Evolutionary conservation across 2,888 invertebrate species (phyloP), one percentile per base, ranked within the genome.

Genomic region (Drosophila fungiperda): DNA sequence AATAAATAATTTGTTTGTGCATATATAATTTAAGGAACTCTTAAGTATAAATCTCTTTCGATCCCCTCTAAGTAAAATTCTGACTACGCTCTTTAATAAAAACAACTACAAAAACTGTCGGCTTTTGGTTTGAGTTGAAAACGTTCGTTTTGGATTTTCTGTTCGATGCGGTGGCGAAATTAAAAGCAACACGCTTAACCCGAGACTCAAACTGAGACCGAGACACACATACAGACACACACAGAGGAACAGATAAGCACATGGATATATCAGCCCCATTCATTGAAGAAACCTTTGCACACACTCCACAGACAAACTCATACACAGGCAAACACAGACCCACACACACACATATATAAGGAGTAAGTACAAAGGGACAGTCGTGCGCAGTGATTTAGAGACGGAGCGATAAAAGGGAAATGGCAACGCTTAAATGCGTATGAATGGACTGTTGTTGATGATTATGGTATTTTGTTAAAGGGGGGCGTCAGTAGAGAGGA

Each of bases 151-250:
- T 84, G 73, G 64, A 73, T 87, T 89, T 84, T 72, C 15, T 72
- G 64, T 89, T 75, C 79, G 77, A 69, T 86, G 83, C 85, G 87
- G 88, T 89, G 89, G 83, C 83, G 83, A 90, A 90, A 90, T 84
- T 73, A 88, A 84, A 90, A 83, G 86, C 87, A 82, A 69, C 74
- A 69, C 76, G 73, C 79, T 82, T 82, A 79, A 70, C 88, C 80
- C 86, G 73, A 67, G 70, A 76, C 70, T 54, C 49, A 65, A 38
- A 76, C 50, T 6, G 20, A 42, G 40, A 29, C 55, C 38, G 17
- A 32, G 26, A n/a, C 55, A 29, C 29, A 60, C 38, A 58, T n/a
- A 71, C 42, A 64, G 20, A 57, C 26, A 62, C 29, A 32, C 12
- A 48, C 33, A 57, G 49, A 40, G n/a, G 23, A 52, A 52, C 36